Evolutionary conservation across 2,797 vertebrate species (phyloP), one percentile per base, ranked within the genome.

Genomic region (Prionace glauca): DNA sequence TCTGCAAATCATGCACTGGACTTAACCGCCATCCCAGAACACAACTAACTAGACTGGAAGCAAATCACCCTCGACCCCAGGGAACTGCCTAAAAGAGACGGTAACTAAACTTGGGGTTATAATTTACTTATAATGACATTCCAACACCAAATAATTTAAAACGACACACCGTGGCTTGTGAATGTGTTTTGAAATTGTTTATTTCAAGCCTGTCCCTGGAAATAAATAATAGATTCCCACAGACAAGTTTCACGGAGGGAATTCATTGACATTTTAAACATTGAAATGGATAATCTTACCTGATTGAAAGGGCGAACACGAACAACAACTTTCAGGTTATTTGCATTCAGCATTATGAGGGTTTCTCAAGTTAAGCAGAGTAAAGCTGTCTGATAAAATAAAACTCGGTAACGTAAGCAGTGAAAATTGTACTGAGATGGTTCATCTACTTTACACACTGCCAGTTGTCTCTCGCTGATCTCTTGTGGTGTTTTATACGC

Each of bases 221-320:
- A 93, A 36, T 45, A 69, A 91, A 62, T 91, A 91, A 91, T 91
- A 91, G 50, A 84, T 69, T 69, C 2, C 50, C 18, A 69, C 60
- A 65, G 29, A 62, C 32, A 62, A 16, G 32, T 36, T 92, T 36
- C 65, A 93, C 36, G 41, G 22, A 16, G 65, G 50, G 65, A 93
- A 93, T 65, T 91, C 32, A 45, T 20, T 29, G 22, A n/a, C 3
- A 20, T 71, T 45, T 94, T 26, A 94, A 94, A 72, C 12, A 72
- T 26, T 71, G 67, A 72, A 94, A 72, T 71, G 67, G 67, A 94
- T 45, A 36, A 5, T 45, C 95, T 62, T 81, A 95, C 95, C 95
- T 95, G 74, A 69, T 95, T 95, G 72, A 95, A 95, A 0, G 95
- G 95, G 29, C 95, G 36, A 11, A 95, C 95, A 24, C 95, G 56